These are phyloP conservation scores for Telmatochromis sp. DNA, from an alignment of 2,113 vertebrate species.

Conservation along the genomic window DNA sequence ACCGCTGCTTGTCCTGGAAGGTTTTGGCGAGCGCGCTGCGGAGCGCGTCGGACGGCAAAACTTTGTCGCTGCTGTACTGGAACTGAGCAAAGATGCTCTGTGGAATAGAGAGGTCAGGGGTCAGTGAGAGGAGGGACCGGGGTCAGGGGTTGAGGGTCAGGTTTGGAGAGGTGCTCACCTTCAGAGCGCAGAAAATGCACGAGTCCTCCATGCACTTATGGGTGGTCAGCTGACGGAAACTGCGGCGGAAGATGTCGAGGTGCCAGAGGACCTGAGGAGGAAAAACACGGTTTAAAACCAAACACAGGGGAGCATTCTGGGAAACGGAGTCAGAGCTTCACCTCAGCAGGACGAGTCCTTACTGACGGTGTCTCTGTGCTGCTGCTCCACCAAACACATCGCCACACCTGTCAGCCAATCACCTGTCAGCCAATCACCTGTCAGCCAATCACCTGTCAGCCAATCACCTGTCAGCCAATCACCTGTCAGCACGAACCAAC, in stretches of 20 bases:
- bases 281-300: fast-evolving
- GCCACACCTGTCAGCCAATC: background rate
- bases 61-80: conserved; percentile 93
- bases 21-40: conserved; percentile 93
- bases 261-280: conserved; percentile 89
- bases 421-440: conserved; percentile 4
- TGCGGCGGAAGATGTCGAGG: conserved; percentile 94
- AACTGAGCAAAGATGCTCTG: conserved; percentile 96
- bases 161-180: conserved; percentile 69
- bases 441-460: background rate
- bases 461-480: background rate
- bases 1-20: conserved; percentile 93
- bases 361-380: background rate
- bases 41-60: conserved; percentile 88
- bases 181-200: conserved; percentile 97
- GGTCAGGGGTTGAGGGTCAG: background rate
- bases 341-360: background rate
- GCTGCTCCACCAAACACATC: background rate
- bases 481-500: background rate
- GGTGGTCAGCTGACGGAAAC: conserved; percentile 87
- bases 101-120: background rate
- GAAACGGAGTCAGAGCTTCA: background rate
- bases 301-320: background rate
- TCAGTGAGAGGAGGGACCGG: background rate
- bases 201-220: conserved; percentile 97